These are phyloP conservation scores for Chaenocephalus aceratus DNA, from an alignment of 2,113 vertebrate genomes.

Conservation along the genomic window DNA sequence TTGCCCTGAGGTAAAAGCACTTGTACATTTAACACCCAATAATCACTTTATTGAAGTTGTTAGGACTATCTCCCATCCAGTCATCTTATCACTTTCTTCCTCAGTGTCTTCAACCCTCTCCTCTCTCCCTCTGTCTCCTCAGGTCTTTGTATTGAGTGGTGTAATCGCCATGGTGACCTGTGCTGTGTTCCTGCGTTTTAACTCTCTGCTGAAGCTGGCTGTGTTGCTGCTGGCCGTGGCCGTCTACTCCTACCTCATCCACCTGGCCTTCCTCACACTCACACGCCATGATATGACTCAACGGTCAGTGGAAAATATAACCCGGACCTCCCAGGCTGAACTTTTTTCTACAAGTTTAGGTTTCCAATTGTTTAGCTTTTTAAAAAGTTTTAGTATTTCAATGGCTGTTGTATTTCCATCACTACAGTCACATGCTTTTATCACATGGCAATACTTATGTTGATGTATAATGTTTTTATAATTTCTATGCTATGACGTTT, in stretches of 20 bases:
- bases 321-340: background rate
- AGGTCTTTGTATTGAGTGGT: slow-evolving; percentile 94
- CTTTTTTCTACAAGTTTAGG: background rate
- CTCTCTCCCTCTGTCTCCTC: background rate
- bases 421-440: no score
- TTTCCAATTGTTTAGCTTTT: background rate
- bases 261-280: slow-evolving; percentile 89
- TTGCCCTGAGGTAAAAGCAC: slow-evolving; percentile 90
- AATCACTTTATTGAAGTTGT: background rate
- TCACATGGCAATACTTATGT: no score
- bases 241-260: slow-evolving; percentile 91
- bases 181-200: slow-evolving; percentile 94
- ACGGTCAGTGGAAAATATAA: slow-evolving; percentile 46
- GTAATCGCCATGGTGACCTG: slow-evolving; percentile 98
- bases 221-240: slow-evolving; percentile 91
- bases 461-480: no score
- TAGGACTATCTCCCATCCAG: background rate
- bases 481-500: no score
- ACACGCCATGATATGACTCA: slow-evolving; percentile 58
- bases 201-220: slow-evolving; percentile 94
- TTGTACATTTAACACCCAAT: background rate
- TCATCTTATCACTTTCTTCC: background rate
- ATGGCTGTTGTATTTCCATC: background rate
- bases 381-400: background rate
- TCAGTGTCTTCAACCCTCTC: background rate